These are phyloP conservation scores for Pachydiplax longipennis DNA, from an alignment of 2,888 invertebrate genomes.

Conservation along the genomic window DNA sequence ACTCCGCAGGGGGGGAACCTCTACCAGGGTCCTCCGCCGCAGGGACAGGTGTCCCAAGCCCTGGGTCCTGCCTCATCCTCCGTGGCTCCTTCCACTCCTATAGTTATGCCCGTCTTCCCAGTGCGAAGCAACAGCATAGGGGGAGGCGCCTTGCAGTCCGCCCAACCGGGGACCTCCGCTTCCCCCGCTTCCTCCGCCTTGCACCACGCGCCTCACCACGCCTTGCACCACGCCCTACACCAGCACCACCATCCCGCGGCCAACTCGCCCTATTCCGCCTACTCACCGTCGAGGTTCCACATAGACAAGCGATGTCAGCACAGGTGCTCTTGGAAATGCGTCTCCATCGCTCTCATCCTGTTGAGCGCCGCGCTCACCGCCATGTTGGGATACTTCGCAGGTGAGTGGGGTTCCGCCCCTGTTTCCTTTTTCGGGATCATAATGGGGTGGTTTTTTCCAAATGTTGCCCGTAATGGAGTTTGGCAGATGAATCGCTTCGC, in stretches of 20 bases:
- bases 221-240: conserved; percentile 53
- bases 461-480: background rate
- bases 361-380: conserved; percentile 89
- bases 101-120: conserved; percentile 90
- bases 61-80: conserved; percentile 57
- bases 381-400: conserved; percentile 94
- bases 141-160: conserved; percentile 59
- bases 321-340: conserved; percentile 96
- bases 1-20: conserved; percentile 8
- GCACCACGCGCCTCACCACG: conserved; percentile 57
- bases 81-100: conserved; percentile 77
- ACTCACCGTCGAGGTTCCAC: conserved; percentile 92
- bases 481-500: no score
- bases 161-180: conserved; percentile 70
- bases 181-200: conserved; percentile 61
- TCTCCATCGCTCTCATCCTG: conserved; percentile 91
- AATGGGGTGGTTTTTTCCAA: background rate
- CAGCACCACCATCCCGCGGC: conserved; percentile 52
- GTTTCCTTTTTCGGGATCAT: background rate
- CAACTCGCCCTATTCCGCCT: conserved; percentile 73
- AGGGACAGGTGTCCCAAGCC: background rate
- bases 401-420: conserved; percentile 67
- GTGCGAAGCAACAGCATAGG: conserved; percentile 61
- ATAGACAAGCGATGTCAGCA: conserved; percentile 93
- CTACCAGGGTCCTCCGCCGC: background rate